Evolutionary conservation across 1,140 invertebrate genomes (phyloP).

Genomic region (Aleiodes sp.): DNA sequence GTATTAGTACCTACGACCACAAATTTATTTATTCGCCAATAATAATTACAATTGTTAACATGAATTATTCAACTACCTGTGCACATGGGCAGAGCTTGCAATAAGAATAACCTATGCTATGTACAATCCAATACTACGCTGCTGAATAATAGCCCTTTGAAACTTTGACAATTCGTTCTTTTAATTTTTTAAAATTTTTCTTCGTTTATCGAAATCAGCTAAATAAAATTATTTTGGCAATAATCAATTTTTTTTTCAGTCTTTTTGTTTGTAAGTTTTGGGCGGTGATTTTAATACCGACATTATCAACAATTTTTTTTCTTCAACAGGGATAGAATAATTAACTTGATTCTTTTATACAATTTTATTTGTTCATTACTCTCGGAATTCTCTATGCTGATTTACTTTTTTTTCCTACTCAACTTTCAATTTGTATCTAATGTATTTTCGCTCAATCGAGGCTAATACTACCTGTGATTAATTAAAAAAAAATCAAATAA

Average conservation of each 20-base stretch:
- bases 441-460: background rate
- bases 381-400: background rate
- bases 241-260: conserved; percentile 31
- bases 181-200: conserved; percentile 1
- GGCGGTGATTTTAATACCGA: conserved; percentile 22
- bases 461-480: conserved; percentile 18
- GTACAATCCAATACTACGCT: conserved; percentile 26
- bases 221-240: conserved; percentile 31
- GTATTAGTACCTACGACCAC: conserved; percentile 51
- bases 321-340: conserved; percentile 29
- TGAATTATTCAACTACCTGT: conserved; percentile 13
- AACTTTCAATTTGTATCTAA: conserved; percentile 15
- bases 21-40: conserved; percentile 34
- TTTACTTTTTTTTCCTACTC: conserved; percentile 8
- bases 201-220: background rate
- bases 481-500: conserved; percentile 3
- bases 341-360: conserved; percentile 24
- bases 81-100: conserved; percentile 9
- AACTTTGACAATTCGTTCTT: conserved; percentile 10
- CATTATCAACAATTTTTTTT: conserved; percentile 28
- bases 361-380: conserved; percentile 12
- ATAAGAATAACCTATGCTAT: background rate
- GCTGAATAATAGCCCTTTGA: background rate
- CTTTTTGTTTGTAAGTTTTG: conserved; percentile 32
- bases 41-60: conserved; percentile 25